Evolutionary conservation across 2,797 vertebrate genomes (phyloP), one percentile per base, ranked within the genome.

Genomic region (Rhinophrynus dorsalis): DNA sequence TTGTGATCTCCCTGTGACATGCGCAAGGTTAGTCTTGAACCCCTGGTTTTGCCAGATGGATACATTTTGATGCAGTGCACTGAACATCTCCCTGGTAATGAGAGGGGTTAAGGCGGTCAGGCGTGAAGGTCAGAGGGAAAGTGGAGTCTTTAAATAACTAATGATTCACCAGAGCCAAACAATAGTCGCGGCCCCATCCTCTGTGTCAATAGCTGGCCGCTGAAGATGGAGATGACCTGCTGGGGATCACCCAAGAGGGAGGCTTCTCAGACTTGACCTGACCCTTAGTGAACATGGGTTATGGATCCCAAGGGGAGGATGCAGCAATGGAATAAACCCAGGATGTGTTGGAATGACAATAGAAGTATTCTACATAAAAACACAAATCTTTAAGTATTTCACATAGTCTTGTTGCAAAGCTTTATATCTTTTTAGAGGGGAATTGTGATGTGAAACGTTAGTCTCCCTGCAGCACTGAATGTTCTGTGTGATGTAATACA

Each of bases 111-210:
- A 66, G 72, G 72, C 82, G 51, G 79, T 77, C 66, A 67, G 74
- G 57, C 75, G 2, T 40, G 66, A 47, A 80, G 79, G 80, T 80
- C 78, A 81, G 75, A 70, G 81, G 74, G 74, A 69, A 55, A 11
- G 42, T 55, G 12, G 65, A 32, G 58, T 67, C 75, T 63, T 67
- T 79, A 74, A 79, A 69, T 67, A 80, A 77, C 77, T 76, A 38
- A 73, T 81, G 70, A 75, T 78, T 82, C 60, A 66, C 37, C 5
- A 5, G 21, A 32, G 73, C 44, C 51, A 15, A 33, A 67, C 51
- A 9, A 8, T n/a, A 29, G 65, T 62, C 40, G 0, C 18, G 42
- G 10, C 15, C 23, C 63, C 17, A 45, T 64, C 59, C 71, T 45
- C 26, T 24, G 8, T 3, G 11, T 69, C 56, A 38, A 67, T 57